Evolutionary conservation across 2,797 vertebrate genomes (phyloP).

Genomic region (Heteromormyrus szaboi): DNA sequence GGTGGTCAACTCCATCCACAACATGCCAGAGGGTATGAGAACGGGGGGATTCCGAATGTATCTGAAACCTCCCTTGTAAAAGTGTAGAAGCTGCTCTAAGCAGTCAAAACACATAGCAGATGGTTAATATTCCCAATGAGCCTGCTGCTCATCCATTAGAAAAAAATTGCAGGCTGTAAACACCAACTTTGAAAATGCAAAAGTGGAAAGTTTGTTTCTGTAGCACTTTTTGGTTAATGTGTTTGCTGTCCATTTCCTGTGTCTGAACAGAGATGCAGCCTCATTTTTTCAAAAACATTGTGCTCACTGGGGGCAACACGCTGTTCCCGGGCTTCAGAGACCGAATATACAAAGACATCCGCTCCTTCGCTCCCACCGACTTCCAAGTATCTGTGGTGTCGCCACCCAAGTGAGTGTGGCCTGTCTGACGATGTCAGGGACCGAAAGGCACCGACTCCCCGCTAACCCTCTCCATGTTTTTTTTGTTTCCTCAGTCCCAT

Average conservation of each 20-base stretch:
- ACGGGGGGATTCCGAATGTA: not conserved
- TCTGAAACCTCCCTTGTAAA: too few species aligned
- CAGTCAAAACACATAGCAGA: not conserved
- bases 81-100: not conserved
- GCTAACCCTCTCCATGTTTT: not conserved
- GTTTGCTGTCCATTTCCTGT: not conserved
- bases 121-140: not conserved
- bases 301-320: constrained; percentile 86
- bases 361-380: constrained; percentile 83
- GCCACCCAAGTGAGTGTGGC: constrained; percentile 77
- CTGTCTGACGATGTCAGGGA: not conserved
- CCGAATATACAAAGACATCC: constrained; percentile 83
- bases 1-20: constrained; percentile 82
- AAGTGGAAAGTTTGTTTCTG: not conserved
- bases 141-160: not conserved
- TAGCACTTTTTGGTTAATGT: not conserved
- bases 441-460: not conserved
- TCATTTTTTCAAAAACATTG: constrained; percentile 94
- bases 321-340: constrained; percentile 87
- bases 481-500: constrained; percentile 68
- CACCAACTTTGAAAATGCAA: not conserved
- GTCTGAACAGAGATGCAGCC: constrained; percentile 88
- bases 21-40: constrained; percentile 82
- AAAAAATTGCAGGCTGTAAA: not conserved
- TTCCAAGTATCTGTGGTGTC: constrained; percentile 80